A percentile compares a stretch with the other conserved stretches of the same genome.
Evolutionary conservation across 2,888 invertebrate species (phyloP).

Genomic region (Argyra leucocephala): DNA sequence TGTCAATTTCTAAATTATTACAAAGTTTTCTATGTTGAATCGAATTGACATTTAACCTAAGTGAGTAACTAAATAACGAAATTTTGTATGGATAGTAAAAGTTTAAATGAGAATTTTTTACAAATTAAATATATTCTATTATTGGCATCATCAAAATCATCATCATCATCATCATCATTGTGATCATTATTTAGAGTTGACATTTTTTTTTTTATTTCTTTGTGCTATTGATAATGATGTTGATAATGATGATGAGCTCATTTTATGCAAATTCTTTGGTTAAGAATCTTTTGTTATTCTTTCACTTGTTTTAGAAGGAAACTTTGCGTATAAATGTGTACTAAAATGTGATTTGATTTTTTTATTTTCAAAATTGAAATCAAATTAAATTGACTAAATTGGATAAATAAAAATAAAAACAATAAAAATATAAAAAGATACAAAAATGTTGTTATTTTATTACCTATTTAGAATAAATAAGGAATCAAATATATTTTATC

Average conservation of each 20-base stretch:
- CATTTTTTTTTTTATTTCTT: not conserved
- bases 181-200: not conserved
- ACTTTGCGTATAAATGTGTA: too few relatives aligned
- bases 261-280: conserved; percentile 5
- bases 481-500: not conserved
- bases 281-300: too few relatives aligned
- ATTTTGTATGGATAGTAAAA: too few relatives aligned
- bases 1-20: too few relatives aligned
- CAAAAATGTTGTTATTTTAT: not conserved
- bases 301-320: too few relatives aligned
- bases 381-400: not conserved
- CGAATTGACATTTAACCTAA: too few relatives aligned
- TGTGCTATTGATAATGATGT: not conserved
- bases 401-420: not conserved
- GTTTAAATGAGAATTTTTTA: not conserved
- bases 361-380: not conserved
- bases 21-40: too few relatives aligned
- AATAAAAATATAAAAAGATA: too few relatives aligned
- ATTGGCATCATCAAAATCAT: too few relatives aligned
- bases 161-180: too few relatives aligned
- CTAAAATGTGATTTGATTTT: not conserved
- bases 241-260: conserved; percentile 2
- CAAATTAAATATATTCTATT: not conserved
- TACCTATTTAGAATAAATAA: conserved; percentile 3
- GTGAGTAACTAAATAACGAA: too few relatives aligned